Percentiles rank a stretch among this genome's conserved stretches.
Evolutionary conservation across 2,797 vertebrate species (phyloP).

Genomic region (Sebastes vulpes): DNA sequence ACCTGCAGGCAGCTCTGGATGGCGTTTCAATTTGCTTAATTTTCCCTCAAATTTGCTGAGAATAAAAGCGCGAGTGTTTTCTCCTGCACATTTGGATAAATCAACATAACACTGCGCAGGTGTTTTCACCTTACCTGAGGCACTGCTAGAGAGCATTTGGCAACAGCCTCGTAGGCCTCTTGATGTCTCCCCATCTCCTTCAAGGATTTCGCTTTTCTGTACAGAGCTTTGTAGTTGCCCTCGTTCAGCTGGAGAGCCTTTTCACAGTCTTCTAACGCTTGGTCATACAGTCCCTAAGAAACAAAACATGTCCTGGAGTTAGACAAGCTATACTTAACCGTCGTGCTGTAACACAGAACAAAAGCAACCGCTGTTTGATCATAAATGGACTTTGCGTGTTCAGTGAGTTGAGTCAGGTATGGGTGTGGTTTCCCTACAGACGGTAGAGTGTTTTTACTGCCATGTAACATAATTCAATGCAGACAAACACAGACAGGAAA

Average conservation of each 20-base stretch:
- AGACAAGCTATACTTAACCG: not conserved
- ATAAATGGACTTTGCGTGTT: constrained; percentile 6
- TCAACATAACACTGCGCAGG: not conserved
- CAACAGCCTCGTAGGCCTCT: constrained; percentile 95
- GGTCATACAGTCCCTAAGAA: constrained; percentile 90
- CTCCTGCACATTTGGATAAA: not conserved
- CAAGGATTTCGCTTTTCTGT: constrained; percentile 93
- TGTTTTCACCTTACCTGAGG: constrained; percentile 88
- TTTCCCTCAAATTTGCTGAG: not conserved
- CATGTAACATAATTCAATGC: not conserved
- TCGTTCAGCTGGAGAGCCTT: constrained; percentile 91
- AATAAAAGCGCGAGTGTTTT: not conserved
- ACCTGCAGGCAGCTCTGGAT: not conserved
- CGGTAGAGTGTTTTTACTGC: not conserved
- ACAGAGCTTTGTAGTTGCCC: constrained; percentile 93
- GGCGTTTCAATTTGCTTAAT: not conserved
- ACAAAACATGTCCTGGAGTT: not conserved
- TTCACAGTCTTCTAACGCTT: constrained; percentile 94
- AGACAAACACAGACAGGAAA: not conserved
- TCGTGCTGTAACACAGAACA: not conserved
- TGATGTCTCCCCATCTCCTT: constrained; percentile 91
- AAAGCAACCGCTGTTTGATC: not conserved
- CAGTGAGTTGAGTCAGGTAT: not conserved
- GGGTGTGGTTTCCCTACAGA: constrained; percentile 2
- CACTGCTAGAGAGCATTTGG: constrained; percentile 94